Percentiles rank a stretch among this genome's conserved stretches.
Conservation (phyloP, 2,113 vertebrate species). For the Canis aureus region DNA sequence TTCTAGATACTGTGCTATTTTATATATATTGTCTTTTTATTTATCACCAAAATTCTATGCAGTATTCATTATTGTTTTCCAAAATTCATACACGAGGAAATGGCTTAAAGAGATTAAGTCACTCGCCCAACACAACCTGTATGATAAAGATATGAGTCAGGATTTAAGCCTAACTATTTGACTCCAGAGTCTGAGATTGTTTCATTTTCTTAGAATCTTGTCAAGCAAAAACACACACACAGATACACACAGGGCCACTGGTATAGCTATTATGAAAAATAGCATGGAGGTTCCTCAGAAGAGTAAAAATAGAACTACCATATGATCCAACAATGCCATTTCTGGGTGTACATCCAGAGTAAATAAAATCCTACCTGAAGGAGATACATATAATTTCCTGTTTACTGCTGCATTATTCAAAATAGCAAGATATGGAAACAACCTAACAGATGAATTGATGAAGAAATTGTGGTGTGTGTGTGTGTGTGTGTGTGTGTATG, state of each 20-base stretch:
- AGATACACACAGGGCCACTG: background rate
- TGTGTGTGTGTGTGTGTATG: background rate
- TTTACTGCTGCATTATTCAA: background rate
- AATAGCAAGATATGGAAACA: background rate
- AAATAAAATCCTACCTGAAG: background rate
- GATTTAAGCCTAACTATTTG: background rate
- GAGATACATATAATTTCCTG: background rate
- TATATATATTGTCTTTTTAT: background rate
- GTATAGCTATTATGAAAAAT: background rate
- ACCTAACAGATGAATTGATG: background rate
- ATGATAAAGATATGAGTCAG: background rate
- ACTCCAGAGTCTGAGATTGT: background rate
- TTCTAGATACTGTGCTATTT: background rate
- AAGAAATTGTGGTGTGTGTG: background rate
- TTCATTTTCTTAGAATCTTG: background rate
- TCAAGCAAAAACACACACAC: background rate
- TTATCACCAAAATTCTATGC: background rate
- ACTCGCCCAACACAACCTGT: background rate
- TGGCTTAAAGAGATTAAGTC: background rate
- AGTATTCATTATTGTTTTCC: background rate
- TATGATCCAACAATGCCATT: background rate
- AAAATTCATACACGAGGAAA: background rate
- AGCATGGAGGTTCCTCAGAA: background rate
- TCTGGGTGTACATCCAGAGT: background rate
- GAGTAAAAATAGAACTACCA: background rate